Conservation (phyloP, 2,888 invertebrate genomes). For the Calliscelio sp. region DNA sequence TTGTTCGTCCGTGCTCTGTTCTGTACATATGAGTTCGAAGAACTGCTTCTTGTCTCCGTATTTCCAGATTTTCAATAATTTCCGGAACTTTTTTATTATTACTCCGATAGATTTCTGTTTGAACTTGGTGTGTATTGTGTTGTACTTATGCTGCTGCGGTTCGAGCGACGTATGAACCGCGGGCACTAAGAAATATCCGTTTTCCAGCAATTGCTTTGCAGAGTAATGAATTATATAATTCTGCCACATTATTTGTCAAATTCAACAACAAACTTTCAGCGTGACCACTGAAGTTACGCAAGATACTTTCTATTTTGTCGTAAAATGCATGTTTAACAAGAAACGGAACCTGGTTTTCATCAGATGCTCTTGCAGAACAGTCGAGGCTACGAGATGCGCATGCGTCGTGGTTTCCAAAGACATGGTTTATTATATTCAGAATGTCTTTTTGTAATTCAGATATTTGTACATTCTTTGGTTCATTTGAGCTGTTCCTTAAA, state of each 20-base stretch:
- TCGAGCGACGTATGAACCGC: slow-evolving; percentile 27
- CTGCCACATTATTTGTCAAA: slow-evolving; percentile 45
- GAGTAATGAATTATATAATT: slow-evolving; percentile 48
- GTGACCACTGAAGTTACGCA: slow-evolving; percentile 20
- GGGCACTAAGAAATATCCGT: slow-evolving; percentile 33
- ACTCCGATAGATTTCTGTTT: slow-evolving; percentile 8
- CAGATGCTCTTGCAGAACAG: not conserved
- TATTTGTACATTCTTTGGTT: not conserved
- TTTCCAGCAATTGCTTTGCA: slow-evolving; percentile 57
- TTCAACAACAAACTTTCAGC: slow-evolving; percentile 46
- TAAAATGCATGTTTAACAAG: slow-evolving; percentile 9
- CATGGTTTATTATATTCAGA: slow-evolving; percentile 49
- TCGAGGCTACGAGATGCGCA: slow-evolving; percentile 13
- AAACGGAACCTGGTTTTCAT: not conserved
- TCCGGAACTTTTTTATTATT: not conserved
- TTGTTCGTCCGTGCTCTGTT: not conserved
- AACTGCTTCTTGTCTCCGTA: slow-evolving; percentile 2
- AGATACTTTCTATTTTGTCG: not conserved
- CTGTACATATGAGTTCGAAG: not conserved
- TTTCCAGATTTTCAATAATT: slow-evolving; percentile 1
- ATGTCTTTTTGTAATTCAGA: slow-evolving; percentile 33
- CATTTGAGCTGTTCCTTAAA: not conserved
- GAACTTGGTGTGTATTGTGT: slow-evolving; percentile 15
- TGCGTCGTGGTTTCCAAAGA: slow-evolving; percentile 47
- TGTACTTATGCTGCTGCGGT: slow-evolving; percentile 16